These are phyloP conservation scores for Otolemur garnettii DNA, from an alignment of 2,113 vertebrate genomes.

Conservation along the genomic window DNA sequence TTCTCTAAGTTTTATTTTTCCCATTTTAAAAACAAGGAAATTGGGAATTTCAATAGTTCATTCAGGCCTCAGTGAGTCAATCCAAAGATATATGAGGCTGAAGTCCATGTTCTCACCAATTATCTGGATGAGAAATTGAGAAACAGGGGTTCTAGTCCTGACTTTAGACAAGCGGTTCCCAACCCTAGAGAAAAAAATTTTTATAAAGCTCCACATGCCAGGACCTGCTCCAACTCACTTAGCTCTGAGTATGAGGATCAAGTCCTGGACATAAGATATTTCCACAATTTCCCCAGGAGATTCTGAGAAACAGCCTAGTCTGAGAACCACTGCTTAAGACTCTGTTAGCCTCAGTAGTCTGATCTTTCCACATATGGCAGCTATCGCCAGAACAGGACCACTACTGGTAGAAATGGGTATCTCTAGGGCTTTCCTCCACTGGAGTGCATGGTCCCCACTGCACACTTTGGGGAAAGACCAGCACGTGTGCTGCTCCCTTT, in stretches of 20 bases:
- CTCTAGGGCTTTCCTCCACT: slow-evolving; percentile 2
- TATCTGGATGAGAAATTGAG: background rate
- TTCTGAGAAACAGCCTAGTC: background rate
- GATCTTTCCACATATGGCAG: background rate
- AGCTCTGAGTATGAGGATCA: background rate
- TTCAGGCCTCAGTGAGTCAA: background rate
- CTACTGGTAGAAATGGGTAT: background rate
- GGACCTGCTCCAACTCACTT: background rate
- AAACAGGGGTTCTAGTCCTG: background rate
- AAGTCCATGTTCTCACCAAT: background rate
- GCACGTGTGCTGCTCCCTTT: background rate
- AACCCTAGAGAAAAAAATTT: background rate
- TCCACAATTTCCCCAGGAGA: background rate
- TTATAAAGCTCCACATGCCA: background rate
- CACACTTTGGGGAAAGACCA: background rate
- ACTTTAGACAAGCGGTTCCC: slow-evolving; percentile 24
- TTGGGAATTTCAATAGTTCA: slow-evolving; percentile 5
- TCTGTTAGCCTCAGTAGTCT: background rate
- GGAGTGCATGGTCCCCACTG: background rate
- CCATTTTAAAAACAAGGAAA: slow-evolving; percentile 35
- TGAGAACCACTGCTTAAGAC: background rate
- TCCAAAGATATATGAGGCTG: background rate
- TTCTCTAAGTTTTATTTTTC: background rate
- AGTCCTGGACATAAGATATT: background rate
- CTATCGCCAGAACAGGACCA: background rate